A percentile compares a stretch with the other conserved stretches of the same genome.
These are phyloP conservation scores for Calliopsis andreniformis DNA, from an alignment of 1,140 invertebrate genomes.

Conservation along the genomic window DNA sequence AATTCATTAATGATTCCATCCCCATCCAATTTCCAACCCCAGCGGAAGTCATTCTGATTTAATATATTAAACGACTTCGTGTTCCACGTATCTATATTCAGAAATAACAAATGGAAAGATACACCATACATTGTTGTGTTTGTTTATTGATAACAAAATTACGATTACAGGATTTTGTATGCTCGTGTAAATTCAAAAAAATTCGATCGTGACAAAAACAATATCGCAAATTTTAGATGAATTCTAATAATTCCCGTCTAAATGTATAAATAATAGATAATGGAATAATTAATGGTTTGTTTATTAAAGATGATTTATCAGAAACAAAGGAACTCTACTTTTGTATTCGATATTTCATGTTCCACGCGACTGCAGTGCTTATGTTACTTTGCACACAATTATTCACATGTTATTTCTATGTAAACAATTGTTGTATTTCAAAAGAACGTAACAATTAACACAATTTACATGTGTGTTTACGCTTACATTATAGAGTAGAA, in stretches of 20 bases:
- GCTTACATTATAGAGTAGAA: neutral
- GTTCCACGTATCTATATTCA: neutral
- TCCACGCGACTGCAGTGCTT: neutral
- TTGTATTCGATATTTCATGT: neutral
- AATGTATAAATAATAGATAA: neutral
- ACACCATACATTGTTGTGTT: neutral
- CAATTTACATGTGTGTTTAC: neutral
- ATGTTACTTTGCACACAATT: neutral
- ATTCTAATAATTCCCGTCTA: neutral
- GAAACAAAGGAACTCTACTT: neutral
- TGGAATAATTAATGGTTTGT: neutral
- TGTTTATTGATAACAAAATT: neutral
- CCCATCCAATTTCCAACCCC: neutral
- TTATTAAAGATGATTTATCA: neutral
- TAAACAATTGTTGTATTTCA: neutral
- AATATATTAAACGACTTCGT: neutral
- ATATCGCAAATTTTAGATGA: neutral
- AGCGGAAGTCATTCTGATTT: neutral
- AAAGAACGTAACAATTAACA: neutral
- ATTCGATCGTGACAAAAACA: neutral
- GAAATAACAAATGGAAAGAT: neutral
- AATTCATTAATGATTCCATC: conserved; percentile 20
- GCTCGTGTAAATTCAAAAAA: neutral
- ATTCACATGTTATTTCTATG: neutral
- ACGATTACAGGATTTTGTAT: neutral